phyloP scores from a whole-genome alignment of 2,888 invertebrate species.

The Kuschelorhynchus macadamiae region DNA sequence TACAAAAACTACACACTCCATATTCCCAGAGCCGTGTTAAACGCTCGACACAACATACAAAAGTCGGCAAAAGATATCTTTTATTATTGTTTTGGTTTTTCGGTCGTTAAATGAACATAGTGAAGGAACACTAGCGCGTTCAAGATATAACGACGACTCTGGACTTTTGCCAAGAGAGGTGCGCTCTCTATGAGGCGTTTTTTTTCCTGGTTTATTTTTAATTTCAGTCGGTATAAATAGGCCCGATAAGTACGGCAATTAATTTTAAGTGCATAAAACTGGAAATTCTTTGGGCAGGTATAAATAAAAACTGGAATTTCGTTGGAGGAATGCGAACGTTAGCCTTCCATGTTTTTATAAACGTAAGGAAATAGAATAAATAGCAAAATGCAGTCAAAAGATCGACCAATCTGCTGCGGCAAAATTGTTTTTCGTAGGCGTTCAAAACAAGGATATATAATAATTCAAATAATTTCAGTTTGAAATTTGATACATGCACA shows the following conservation, averaged over 20 bases:
- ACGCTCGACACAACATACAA: conserved; percentile 1
- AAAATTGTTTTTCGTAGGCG: too few species aligned
- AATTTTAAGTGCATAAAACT: conserved; percentile 24
- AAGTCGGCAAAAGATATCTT: background rate
- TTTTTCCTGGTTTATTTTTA: conserved; percentile 10
- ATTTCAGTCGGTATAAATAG: conserved; percentile 14
- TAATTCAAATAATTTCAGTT: too few species aligned
- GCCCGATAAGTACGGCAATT: conserved; percentile 20
- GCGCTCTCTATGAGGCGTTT: background rate
- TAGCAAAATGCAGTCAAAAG: too few species aligned
- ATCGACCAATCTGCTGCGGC: too few species aligned
- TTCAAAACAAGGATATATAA: too few species aligned
- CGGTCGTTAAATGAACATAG: background rate
- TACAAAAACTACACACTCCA: too few species aligned
- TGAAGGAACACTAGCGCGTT: too few species aligned
- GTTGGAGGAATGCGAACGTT: too few species aligned
- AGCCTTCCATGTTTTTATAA: too few species aligned
- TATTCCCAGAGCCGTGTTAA: too few species aligned
- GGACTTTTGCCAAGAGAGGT: conserved; percentile 1
- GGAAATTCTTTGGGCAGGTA: background rate
- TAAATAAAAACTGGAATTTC: conserved; percentile 8
- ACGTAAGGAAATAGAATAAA: too few species aligned
- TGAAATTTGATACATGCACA: too few species aligned
- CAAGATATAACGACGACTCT: background rate
- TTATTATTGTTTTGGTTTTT: conserved; percentile 2